These are phyloP conservation scores for Pempheris klunzingeri DNA, from an alignment of 2,797 vertebrate genomes.

Conservation along the genomic window DNA sequence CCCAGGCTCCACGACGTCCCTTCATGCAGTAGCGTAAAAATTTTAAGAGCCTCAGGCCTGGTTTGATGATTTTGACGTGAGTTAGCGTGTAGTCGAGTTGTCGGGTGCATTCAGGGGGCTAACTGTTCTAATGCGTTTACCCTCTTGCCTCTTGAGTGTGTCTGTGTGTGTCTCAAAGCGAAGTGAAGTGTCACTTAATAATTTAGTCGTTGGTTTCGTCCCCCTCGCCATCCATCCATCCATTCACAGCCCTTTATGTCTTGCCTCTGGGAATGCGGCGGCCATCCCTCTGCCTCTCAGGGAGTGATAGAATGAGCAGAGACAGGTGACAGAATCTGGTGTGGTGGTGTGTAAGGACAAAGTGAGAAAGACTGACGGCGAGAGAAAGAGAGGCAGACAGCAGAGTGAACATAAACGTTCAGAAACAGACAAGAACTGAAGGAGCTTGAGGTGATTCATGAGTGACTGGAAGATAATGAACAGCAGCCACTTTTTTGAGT, in stretches of 20 bases:
- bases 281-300: conserved; percentile 74
- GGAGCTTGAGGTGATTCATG: conserved; percentile 56
- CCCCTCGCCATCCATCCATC: conserved; percentile 74
- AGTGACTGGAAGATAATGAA: conserved; percentile 59
- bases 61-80: conserved; percentile 87
- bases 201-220: conserved; percentile 86
- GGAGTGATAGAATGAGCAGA: conserved; percentile 75
- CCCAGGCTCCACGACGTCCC: conserved; percentile 74
- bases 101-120: conserved; percentile 88
- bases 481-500: conserved; percentile 36
- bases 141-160: conserved; percentile 74
- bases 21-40: conserved; percentile 75
- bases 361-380: conserved; percentile 53
- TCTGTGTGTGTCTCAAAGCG: conserved; percentile 69
- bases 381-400: conserved; percentile 57
- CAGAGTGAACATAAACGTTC: conserved; percentile 43
- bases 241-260: conserved; percentile 83
- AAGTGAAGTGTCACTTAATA: conserved; percentile 88
- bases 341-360: conserved; percentile 64
- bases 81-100: conserved; percentile 85
- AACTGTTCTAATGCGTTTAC: conserved; percentile 91
- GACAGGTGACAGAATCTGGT: conserved; percentile 78
- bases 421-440: conserved; percentile 53
- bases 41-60: conserved; percentile 82
- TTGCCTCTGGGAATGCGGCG: conserved; percentile 81